Conservation (phyloP, 1,140 invertebrate genomes). For the Carposina sasakii region DNA sequence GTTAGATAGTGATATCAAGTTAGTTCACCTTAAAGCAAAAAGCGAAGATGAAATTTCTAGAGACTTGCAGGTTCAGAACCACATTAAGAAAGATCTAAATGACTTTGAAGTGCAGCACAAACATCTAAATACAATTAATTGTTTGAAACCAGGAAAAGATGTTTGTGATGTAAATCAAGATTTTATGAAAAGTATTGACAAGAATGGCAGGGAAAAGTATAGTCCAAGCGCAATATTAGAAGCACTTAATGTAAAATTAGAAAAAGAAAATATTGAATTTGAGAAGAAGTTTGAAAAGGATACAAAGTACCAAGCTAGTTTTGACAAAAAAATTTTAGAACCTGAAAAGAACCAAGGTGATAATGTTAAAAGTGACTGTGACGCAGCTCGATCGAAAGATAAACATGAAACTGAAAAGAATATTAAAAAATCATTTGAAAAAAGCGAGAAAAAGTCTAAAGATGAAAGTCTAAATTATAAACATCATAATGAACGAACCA, state of each 20-base stretch:
- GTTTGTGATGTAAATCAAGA: constrained; percentile 28
- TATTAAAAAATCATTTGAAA: constrained; percentile 37
- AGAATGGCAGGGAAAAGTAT: constrained; percentile 37
- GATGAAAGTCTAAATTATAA: too few relatives aligned
- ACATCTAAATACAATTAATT: constrained; percentile 38
- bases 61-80: constrained; percentile 32
- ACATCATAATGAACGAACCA: constrained; percentile 37
- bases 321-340: constrained; percentile 34
- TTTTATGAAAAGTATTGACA: constrained; percentile 26
- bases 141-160: constrained; percentile 35
- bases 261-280: constrained; percentile 49
- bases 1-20: constrained; percentile 32
- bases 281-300: constrained; percentile 46
- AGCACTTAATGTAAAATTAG: constrained; percentile 31
- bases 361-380: too few relatives aligned
- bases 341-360: constrained; percentile 46
- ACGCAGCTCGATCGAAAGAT: constrained; percentile 42
- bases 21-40: constrained; percentile 29
- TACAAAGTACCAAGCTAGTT: constrained; percentile 24
- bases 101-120: constrained; percentile 34
- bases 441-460: neutral
- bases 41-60: constrained; percentile 32
- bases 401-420: constrained; percentile 44
- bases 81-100: constrained; percentile 37
- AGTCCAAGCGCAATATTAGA: constrained; percentile 27